Evolutionary conservation across 2,888 invertebrate genomes (phyloP).

Genomic region (Orthosia incerta): DNA sequence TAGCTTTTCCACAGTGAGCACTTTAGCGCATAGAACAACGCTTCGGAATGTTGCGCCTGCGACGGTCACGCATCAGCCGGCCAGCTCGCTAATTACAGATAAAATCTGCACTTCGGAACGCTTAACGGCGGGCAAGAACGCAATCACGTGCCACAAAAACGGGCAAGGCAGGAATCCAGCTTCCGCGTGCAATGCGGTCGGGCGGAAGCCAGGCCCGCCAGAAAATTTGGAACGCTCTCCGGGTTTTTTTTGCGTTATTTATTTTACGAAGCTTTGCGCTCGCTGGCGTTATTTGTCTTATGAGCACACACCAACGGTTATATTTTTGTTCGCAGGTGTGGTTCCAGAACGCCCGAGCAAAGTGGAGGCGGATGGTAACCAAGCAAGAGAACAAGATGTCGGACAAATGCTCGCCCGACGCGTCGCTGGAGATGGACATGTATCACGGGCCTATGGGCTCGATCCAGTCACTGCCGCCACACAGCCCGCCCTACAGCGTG

Average conservation of each 20-base stretch:
- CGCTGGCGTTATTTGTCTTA: constrained; percentile 71
- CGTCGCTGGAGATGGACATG: constrained; percentile 92
- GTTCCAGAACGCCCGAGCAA: constrained; percentile 98
- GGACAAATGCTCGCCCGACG: constrained; percentile 93
- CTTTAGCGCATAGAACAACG: constrained; percentile 47
- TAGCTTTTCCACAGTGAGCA: constrained; percentile 44
- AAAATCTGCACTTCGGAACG: constrained; percentile 79
- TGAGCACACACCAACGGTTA: constrained; percentile 71
- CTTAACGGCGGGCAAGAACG: constrained; percentile 78
- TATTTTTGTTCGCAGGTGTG: constrained; percentile 94
- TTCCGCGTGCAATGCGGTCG: constrained; percentile 74
- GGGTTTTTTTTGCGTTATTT: constrained; percentile 57
- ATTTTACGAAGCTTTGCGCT: constrained; percentile 72
- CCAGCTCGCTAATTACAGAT: constrained; percentile 84
- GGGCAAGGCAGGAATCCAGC: constrained; percentile 62
- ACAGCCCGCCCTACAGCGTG: constrained; percentile 93
- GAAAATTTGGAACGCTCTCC: constrained; percentile 66
- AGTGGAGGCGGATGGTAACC: constrained; percentile 97
- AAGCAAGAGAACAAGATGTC: constrained; percentile 94
- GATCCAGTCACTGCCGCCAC: constrained; percentile 92
- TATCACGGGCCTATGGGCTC: constrained; percentile 93
- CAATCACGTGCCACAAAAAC: constrained; percentile 66
- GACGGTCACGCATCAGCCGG: constrained; percentile 75
- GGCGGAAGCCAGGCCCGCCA: constrained; percentile 69
- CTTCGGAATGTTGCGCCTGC: constrained; percentile 69